phyloP scores from a whole-genome alignment of 2,113 vertebrate species.

The Uropsilus gracilis region DNA sequence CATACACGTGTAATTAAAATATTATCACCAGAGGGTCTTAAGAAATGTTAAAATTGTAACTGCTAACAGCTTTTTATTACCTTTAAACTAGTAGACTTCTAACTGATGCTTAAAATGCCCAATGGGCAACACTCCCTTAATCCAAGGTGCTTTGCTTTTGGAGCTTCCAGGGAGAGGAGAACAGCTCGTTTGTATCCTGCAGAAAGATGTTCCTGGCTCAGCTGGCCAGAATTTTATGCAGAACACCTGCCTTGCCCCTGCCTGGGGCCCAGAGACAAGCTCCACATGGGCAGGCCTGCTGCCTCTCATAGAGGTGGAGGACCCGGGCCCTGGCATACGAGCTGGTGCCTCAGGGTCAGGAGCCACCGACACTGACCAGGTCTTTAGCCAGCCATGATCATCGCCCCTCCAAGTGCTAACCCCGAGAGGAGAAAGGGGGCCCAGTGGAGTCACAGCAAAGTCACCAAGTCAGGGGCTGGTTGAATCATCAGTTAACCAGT shows the following conservation, averaged over 20 bases:
- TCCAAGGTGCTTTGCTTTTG: neutral
- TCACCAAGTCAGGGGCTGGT: neutral
- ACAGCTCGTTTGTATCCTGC: too few relatives aligned
- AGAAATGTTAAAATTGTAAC: neutral
- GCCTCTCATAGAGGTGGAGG: too few relatives aligned
- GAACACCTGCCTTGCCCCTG: neutral
- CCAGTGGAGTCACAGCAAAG: neutral
- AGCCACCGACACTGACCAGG: too few relatives aligned
- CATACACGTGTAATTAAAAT: neutral
- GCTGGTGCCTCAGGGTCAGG: too few relatives aligned
- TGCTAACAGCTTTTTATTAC: neutral
- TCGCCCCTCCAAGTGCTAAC: too few relatives aligned
- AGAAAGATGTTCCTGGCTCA: too few relatives aligned
- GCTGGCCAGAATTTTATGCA: too few relatives aligned
- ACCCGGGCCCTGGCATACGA: too few relatives aligned
- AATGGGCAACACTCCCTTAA: neutral
- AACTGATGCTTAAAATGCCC: neutral
- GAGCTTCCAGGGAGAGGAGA: too few relatives aligned
- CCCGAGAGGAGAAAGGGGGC: too few relatives aligned
- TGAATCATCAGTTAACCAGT: neutral
- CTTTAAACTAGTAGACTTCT: neutral
- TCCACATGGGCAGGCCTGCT: too few relatives aligned
- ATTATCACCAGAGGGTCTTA: neutral
- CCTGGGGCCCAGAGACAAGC: neutral
- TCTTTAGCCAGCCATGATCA: too few relatives aligned